phyloP scores from a whole-genome alignment of 2,113 vertebrate species.

The Melanostigma gelatinosum region DNA sequence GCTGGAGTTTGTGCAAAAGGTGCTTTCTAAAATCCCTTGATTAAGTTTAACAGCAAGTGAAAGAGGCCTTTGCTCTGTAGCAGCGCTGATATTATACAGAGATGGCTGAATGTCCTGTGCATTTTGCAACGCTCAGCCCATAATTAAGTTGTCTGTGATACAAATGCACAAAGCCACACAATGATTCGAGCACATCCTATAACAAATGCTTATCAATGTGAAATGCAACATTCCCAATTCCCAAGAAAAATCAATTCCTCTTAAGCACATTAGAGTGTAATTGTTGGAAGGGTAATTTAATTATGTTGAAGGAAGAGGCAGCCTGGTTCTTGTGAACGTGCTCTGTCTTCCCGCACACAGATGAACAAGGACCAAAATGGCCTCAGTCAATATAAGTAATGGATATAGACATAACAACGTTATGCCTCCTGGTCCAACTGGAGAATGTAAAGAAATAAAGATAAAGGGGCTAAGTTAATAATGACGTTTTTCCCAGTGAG shows the following conservation, averaged over 20 bases:
- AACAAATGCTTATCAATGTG: background rate
- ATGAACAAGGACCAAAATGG: background rate
- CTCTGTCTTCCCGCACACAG: background rate
- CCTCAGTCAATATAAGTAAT: conserved; percentile 7
- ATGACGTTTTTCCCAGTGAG: background rate
- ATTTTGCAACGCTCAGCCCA: background rate
- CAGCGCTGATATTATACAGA: background rate
- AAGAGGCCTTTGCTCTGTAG: conserved; percentile 16
- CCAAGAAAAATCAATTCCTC: conserved; percentile 6
- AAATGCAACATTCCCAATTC: conserved; percentile 6
- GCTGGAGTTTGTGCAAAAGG: conserved; percentile 4
- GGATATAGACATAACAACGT: conserved; percentile 1
- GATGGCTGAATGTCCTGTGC: conserved; percentile 5
- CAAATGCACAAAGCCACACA: background rate
- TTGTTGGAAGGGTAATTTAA: conserved; percentile 16
- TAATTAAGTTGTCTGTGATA: conserved; percentile 18
- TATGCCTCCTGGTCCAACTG: background rate
- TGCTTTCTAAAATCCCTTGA: background rate
- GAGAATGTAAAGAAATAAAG: conserved; percentile 2
- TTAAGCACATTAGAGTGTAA: conserved; percentile 11
- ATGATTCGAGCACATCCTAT: background rate
- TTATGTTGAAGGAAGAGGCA: background rate
- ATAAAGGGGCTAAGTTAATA: background rate
- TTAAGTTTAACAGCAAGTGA: background rate
- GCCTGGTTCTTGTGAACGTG: conserved; percentile 1